A percentile compares a stretch with the other conserved stretches of the same genome.
These are phyloP conservation scores for Cephus cinctus DNA, from an alignment of 1,140 invertebrate species.

Conservation along the genomic window DNA sequence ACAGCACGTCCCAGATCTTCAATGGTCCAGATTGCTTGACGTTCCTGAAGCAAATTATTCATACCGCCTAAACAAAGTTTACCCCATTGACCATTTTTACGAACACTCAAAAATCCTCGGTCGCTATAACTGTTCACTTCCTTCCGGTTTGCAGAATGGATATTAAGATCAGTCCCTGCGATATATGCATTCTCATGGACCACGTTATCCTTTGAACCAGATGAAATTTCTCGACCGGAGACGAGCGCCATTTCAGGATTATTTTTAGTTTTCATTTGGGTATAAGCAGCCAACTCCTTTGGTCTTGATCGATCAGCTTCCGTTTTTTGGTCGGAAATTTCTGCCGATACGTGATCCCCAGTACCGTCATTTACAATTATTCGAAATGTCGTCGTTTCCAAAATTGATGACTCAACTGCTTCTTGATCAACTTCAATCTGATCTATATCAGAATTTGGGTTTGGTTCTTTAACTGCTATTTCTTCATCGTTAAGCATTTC, in stretches of 20 bases:
- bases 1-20: conserved; percentile 73
- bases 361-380: conserved; percentile 6
- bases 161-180: conserved; percentile 16
- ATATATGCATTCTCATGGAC: conserved; percentile 24
- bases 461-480: conserved; percentile 15
- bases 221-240: conserved; percentile 42
- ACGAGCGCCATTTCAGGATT: conserved; percentile 17
- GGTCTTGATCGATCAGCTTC: conserved; percentile 9
- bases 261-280: conserved; percentile 2
- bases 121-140: conserved; percentile 47
- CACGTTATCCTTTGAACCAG: conserved; percentile 29
- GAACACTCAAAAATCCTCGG: conserved; percentile 69
- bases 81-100: conserved; percentile 77
- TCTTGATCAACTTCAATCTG: conserved; percentile 26
- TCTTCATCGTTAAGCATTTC: not conserved
- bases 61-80: conserved; percentile 63
- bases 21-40: conserved; percentile 57
- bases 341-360: not conserved
- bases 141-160: conserved; percentile 15
- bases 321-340: not conserved
- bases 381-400: conserved; percentile 34
- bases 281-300: conserved; percentile 11
- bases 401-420: conserved; percentile 31
- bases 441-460: conserved; percentile 10
- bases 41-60: conserved; percentile 28